Conservation (phyloP, 1,140 invertebrate genomes). For the Drosophila kurseongensis region DNA sequence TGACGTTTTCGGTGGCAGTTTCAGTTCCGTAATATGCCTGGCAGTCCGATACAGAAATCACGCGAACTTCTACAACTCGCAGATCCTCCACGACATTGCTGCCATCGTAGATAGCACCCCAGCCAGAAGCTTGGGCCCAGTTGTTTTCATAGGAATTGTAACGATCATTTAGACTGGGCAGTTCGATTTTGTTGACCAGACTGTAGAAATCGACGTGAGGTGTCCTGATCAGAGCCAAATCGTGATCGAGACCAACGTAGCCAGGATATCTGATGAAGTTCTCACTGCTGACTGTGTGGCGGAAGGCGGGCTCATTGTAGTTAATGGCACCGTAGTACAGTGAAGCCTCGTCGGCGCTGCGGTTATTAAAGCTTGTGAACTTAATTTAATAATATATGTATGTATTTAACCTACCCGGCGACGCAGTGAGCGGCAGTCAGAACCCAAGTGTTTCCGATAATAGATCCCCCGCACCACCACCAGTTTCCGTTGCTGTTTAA, state of each 20-base stretch:
- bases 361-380: too few relatives aligned
- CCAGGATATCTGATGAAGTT: conserved; percentile 46
- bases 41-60: conserved; percentile 33
- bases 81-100: conserved; percentile 46
- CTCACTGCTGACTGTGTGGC: conserved; percentile 37
- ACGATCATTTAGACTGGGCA: conserved; percentile 50
- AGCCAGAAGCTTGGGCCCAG: conserved; percentile 53
- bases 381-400: background rate
- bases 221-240: conserved; percentile 50
- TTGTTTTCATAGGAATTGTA: conserved; percentile 40
- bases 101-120: conserved; percentile 58
- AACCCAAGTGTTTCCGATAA: conserved; percentile 86
- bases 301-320: conserved; percentile 47
- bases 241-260: conserved; percentile 18
- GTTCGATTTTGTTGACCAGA: conserved; percentile 57
- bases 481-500: conserved; percentile 66
- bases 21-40: conserved; percentile 37
- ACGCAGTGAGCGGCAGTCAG: conserved; percentile 87
- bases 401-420: conserved; percentile 5
- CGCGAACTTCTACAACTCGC: conserved; percentile 28
- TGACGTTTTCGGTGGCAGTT: conserved; percentile 39
- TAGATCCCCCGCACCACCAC: conserved; percentile 87
- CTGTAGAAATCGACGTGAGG: conserved; percentile 54
- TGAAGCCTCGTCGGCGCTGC: conserved; percentile 43
- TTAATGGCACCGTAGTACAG: conserved; percentile 65